phyloP scores from a whole-genome alignment of 2,113 vertebrate species.

The Stegastes partitus region DNA sequence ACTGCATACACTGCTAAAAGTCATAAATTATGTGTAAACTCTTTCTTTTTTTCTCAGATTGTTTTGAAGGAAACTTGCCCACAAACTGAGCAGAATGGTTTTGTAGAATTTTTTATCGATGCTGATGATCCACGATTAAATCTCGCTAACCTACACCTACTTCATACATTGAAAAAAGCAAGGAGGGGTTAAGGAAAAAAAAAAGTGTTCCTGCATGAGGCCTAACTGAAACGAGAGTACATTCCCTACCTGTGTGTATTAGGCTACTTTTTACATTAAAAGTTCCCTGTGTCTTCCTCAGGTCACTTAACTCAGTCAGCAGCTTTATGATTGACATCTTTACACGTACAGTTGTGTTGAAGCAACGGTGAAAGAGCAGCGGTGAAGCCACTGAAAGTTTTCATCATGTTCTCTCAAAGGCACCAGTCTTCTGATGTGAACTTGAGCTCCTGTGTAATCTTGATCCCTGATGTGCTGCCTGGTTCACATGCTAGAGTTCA shows the following conservation, averaged over 20 bases:
- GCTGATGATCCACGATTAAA: no score
- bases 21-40: no score
- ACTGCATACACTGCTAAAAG: no score
- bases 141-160: not conserved
- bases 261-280: conserved; percentile 33
- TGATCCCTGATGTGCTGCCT: conserved; percentile 25
- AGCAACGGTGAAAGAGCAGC: conserved; percentile 11
- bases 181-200: not conserved
- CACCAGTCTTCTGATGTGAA: conserved; percentile 41
- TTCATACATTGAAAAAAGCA: not conserved
- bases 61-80: no score
- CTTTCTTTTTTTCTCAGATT: no score
- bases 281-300: conserved; percentile 5
- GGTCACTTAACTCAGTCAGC: conserved; percentile 19
- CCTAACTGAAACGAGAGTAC: conserved; percentile 1
- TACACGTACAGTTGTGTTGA: not conserved
- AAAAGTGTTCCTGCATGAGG: conserved; percentile 34
- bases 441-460: not conserved
- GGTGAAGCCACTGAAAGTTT: conserved; percentile 10
- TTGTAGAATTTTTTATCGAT: no score
- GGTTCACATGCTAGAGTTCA: conserved; percentile 15
- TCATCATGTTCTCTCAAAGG: conserved; percentile 37
- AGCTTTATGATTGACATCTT: conserved; percentile 21
- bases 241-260: conserved; percentile 25
- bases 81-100: no score